Percentiles rank a stretch among this genome's conserved stretches.
phyloP scores from a whole-genome alignment of 2,888 invertebrate species.

The Molorchus minor region DNA sequence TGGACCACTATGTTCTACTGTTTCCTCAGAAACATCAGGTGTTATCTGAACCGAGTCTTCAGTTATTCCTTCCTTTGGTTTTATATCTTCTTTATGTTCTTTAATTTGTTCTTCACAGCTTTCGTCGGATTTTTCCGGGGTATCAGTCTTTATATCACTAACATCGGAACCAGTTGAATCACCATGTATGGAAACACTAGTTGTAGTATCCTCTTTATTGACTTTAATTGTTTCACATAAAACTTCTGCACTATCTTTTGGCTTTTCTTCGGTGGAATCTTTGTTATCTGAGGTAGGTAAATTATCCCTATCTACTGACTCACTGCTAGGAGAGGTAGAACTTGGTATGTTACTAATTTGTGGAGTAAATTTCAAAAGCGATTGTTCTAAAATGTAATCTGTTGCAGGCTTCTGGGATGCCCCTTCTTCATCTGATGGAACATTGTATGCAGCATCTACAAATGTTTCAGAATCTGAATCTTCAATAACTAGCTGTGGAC shows the following conservation, averaged over 20 bases:
- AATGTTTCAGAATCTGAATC: constrained; percentile 3
- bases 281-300: constrained; percentile 6
- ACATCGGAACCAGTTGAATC: neutral
- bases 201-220: neutral
- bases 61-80: neutral
- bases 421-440: neutral
- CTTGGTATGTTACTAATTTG: neutral
- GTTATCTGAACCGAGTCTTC: no score
- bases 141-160: constrained; percentile 13
- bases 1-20: no score
- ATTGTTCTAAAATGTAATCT: neutral
- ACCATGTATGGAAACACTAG: neutral
- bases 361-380: constrained; percentile 6
- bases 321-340: constrained; percentile 6
- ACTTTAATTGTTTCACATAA: no score
- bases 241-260: neutral
- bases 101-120: neutral
- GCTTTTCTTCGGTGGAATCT: neutral
- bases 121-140: constrained; percentile 4
- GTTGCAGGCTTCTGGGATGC: no score
- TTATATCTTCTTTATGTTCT: neutral
- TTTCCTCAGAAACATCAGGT: neutral
- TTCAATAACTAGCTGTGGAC: constrained; percentile 5
- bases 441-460: constrained; percentile 15
- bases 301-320: neutral